A percentile compares a stretch with the other conserved stretches of the same genome.
phyloP scores from a whole-genome alignment of 1,140 invertebrate species.

The Diprion similis region DNA sequence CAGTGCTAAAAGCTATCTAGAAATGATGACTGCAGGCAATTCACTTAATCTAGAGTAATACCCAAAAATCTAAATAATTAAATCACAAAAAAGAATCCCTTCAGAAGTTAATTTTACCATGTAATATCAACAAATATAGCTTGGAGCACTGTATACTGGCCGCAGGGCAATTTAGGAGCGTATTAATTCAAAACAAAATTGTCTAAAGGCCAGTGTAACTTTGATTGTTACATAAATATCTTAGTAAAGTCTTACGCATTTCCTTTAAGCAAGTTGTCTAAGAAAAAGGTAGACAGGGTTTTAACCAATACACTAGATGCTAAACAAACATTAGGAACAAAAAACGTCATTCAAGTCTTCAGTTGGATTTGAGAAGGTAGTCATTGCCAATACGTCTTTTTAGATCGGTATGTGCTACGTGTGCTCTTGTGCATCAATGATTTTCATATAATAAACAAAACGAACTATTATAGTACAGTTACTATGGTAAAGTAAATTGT shows the following conservation, averaged over 20 bases:
- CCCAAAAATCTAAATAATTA: too few relatives aligned
- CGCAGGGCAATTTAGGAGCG: constrained; percentile 31
- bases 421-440: too few relatives aligned
- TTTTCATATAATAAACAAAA: neutral
- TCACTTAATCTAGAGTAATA: neutral
- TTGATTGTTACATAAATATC: neutral
- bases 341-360: too few relatives aligned
- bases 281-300: too few relatives aligned
- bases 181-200: constrained; percentile 8
- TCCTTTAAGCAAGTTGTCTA: too few relatives aligned
- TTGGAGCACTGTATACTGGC: constrained; percentile 39
- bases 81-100: too few relatives aligned
- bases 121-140: constrained; percentile 13
- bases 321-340: too few relatives aligned
- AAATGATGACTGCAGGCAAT: neutral
- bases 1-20: neutral
- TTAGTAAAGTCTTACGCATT: neutral
- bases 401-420: too few relatives aligned
- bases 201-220: neutral
- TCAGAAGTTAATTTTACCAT: too few relatives aligned
- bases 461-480: neutral
- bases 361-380: too few relatives aligned
- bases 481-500: neutral
- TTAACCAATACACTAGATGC: too few relatives aligned
- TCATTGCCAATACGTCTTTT: too few relatives aligned